A percentile compares a stretch with the other conserved stretches of the same genome.
Conservation (phyloP, 2,888 invertebrate genomes). For the Mythimna lalbum region DNA sequence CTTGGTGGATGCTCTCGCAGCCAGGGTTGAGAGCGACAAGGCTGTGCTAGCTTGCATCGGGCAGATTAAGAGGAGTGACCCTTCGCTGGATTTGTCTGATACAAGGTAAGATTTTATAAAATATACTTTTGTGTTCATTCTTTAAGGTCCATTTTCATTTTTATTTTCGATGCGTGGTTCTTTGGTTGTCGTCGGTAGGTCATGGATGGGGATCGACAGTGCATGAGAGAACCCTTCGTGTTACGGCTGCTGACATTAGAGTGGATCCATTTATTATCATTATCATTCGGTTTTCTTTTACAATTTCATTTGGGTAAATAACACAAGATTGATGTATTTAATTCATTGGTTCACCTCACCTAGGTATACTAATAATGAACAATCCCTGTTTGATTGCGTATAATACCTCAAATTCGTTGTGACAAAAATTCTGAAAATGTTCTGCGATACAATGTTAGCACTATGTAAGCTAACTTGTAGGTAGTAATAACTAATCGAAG, state of each 20-base stretch:
- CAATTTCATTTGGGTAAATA: not conserved
- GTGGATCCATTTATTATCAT: no score
- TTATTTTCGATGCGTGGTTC: not conserved
- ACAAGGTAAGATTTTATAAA: conserved; percentile 82
- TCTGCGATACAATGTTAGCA: no score
- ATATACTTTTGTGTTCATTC: no score
- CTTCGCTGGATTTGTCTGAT: conserved; percentile 91
- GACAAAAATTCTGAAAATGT: no score
- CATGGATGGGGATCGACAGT: not conserved
- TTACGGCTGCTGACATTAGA: not conserved
- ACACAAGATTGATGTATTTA: not conserved
- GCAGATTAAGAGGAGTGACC: conserved; percentile 92
- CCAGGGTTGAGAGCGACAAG: conserved; percentile 97
- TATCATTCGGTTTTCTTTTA: no score
- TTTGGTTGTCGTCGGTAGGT: not conserved
- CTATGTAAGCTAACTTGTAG: no score
- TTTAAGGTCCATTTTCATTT: not conserved
- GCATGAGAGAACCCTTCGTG: not conserved
- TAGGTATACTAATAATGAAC: not conserved
- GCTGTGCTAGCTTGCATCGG: conserved; percentile 94
- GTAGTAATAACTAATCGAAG: no score
- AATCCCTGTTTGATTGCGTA: not conserved
- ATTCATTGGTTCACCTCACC: not conserved
- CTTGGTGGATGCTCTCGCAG: conserved; percentile 93
- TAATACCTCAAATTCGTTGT: not conserved